Conservation (phyloP, 1,140 invertebrate species). For the Bombus impatiens region DNA sequence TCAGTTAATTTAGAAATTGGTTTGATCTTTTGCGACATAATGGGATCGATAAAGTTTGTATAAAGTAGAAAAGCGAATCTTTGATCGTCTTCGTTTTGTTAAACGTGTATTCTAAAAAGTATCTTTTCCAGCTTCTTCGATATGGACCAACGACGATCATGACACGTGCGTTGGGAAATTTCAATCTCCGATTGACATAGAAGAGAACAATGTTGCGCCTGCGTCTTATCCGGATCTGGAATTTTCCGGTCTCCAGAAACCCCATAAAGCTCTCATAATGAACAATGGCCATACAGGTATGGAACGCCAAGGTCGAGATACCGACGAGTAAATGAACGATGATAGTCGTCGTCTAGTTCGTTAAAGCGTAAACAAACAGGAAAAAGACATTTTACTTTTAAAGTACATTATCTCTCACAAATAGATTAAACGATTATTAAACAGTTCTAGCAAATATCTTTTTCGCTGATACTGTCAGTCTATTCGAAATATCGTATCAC, state of each 20-base stretch:
- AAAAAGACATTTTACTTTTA: no score
- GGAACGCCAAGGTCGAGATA: conserved; percentile 36
- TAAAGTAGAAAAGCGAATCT: background rate
- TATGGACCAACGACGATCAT: conserved; percentile 87
- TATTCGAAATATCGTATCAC: no score
- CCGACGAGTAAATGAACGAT: background rate
- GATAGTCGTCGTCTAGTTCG: no score
- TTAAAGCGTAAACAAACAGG: background rate
- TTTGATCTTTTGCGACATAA: background rate
- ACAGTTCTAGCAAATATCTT: no score
- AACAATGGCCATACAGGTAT: conserved; percentile 91
- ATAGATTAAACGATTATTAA: background rate
- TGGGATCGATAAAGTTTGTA: background rate
- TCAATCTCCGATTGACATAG: conserved; percentile 93
- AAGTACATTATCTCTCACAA: background rate
- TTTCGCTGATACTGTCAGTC: no score
- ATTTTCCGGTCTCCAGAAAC: conserved; percentile 84
- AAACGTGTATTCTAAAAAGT: background rate
- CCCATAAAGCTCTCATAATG: conserved; percentile 83
- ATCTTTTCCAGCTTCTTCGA: conserved; percentile 84
- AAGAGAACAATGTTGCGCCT: conserved; percentile 85
- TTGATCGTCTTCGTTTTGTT: no score
- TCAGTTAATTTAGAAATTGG: background rate
- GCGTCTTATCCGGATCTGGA: conserved; percentile 83
- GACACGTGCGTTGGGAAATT: conserved; percentile 88